These are phyloP conservation scores for Cinara cedri DNA, from an alignment of 2,888 invertebrate genomes.

Conservation along the genomic window DNA sequence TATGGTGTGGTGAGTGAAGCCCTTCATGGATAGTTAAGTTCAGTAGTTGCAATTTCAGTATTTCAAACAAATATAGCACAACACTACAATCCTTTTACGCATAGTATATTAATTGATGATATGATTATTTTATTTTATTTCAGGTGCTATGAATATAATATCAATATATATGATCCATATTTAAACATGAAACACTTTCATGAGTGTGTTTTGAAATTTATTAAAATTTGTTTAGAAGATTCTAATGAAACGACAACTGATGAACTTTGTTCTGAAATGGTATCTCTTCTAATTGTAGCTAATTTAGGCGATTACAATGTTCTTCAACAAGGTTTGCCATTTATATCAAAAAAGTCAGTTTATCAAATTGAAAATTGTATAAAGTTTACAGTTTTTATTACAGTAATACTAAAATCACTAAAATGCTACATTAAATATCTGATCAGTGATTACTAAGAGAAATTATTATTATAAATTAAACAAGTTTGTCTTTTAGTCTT, in stretches of 20 bases:
- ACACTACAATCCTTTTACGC: no score
- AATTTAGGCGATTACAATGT: slow-evolving; percentile 47
- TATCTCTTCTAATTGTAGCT: slow-evolving; percentile 38
- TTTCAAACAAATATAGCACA: no score
- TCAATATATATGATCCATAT: slow-evolving; percentile 70
- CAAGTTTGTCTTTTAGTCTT: no score
- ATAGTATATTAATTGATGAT: neutral
- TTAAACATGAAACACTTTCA: slow-evolving; percentile 46
- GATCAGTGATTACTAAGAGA: no score
- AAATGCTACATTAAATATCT: no score
- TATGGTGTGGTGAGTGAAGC: no score
- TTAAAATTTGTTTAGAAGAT: slow-evolving; percentile 22
- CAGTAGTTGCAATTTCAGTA: no score
- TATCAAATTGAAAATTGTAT: neutral
- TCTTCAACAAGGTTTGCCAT: slow-evolving; percentile 40
- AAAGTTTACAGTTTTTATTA: slow-evolving; percentile 3
- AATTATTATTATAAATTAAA: no score
- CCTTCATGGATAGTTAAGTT: no score
- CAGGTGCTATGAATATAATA: slow-evolving; percentile 69
- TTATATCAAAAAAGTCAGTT: slow-evolving; percentile 56
- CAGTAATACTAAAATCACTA: no score
- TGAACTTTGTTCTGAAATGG: slow-evolving; percentile 44
- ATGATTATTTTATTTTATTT: slow-evolving; percentile 59
- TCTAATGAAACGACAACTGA: neutral
- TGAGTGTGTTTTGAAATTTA: slow-evolving; percentile 40